These are phyloP conservation scores for Notoglanidium macrostoma DNA, from an alignment of 2,797 vertebrate genomes.

Conservation along the genomic window DNA sequence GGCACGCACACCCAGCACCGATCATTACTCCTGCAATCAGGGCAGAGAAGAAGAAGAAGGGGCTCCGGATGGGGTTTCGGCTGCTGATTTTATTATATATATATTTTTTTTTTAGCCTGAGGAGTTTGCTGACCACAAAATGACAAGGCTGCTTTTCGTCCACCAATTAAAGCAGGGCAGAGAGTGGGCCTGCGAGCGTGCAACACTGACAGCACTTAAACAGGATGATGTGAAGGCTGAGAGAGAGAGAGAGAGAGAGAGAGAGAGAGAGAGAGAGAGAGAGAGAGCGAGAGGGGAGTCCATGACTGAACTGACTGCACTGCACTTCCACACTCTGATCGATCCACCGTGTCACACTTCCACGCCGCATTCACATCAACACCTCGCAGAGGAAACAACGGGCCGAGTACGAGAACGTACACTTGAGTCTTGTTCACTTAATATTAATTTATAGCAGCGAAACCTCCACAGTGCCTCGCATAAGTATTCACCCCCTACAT, in stretches of 20 bases:
- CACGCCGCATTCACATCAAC: not conserved
- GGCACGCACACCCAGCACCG: constrained; percentile 68
- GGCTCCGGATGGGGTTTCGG: constrained; percentile 46
- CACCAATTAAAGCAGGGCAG: constrained; percentile 73
- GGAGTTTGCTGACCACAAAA: constrained; percentile 75
- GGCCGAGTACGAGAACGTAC: not conserved
- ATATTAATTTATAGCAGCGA: not conserved
- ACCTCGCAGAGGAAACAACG: not conserved
- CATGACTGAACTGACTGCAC: constrained; percentile 11
- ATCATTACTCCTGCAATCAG: constrained; percentile 68
- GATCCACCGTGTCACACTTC: not conserved
- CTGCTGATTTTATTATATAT: constrained; percentile 61
- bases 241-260: not conserved
- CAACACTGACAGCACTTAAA: constrained; percentile 75
- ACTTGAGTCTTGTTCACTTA: too few relatives aligned
- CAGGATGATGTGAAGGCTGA: constrained; percentile 59
- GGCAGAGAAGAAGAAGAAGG: not conserved
- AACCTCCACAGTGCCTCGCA: too few relatives aligned
- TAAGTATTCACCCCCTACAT: not conserved
- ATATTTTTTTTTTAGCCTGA: constrained; percentile 42
- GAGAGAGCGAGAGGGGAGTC: not conserved
- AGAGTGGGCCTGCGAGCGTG: constrained; percentile 63
- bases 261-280: not conserved
- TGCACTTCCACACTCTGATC: not conserved
- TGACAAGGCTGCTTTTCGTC: constrained; percentile 73